A percentile compares a stretch with the other conserved stretches of the same genome.
Evolutionary conservation across 2,797 vertebrate species (phyloP).

Genomic region (Merluccius polli): DNA sequence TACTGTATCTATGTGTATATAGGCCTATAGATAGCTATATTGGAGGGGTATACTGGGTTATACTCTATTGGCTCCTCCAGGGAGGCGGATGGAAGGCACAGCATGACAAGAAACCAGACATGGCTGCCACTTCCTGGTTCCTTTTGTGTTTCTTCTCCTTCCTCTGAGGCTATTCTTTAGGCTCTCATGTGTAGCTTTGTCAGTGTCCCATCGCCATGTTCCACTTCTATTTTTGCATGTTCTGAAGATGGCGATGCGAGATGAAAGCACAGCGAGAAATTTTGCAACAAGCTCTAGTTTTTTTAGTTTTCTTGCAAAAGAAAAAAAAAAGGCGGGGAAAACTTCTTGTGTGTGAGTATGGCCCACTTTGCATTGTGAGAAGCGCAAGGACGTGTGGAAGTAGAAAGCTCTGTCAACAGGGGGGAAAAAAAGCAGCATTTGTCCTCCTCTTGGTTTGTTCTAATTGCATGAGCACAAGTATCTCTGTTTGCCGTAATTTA

Average conservation of each 20-base stretch:
- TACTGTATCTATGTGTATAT: background rate
- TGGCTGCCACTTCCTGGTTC: constrained; percentile 43
- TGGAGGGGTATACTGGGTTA: background rate
- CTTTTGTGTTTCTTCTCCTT: constrained; percentile 30
- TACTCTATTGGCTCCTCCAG: constrained; percentile 3
- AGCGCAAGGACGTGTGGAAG: background rate
- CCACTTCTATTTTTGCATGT: constrained; percentile 55
- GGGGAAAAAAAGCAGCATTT: background rate
- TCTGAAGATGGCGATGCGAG: constrained; percentile 22
- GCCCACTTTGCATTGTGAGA: constrained; percentile 29
- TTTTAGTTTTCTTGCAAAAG: constrained; percentile 22
- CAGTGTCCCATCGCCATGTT: constrained; percentile 45
- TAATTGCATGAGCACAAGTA: background rate
- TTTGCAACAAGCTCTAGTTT: constrained; percentile 12
- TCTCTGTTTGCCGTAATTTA: background rate
- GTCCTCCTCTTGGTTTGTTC: background rate
- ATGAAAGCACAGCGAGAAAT: constrained; percentile 40
- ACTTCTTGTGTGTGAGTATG: constrained; percentile 24
- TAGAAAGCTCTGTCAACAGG: background rate
- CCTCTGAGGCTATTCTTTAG: constrained; percentile 30
- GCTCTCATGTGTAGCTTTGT: constrained; percentile 49
- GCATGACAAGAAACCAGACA: constrained; percentile 48
- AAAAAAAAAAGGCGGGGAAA: background rate
- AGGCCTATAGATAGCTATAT: background rate
- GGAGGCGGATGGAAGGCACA: constrained; percentile 39